Evolutionary conservation across 2,113 vertebrate species (phyloP), one percentile per base, ranked within the genome.

Genomic region (Cricetomys ansorgei): DNA sequence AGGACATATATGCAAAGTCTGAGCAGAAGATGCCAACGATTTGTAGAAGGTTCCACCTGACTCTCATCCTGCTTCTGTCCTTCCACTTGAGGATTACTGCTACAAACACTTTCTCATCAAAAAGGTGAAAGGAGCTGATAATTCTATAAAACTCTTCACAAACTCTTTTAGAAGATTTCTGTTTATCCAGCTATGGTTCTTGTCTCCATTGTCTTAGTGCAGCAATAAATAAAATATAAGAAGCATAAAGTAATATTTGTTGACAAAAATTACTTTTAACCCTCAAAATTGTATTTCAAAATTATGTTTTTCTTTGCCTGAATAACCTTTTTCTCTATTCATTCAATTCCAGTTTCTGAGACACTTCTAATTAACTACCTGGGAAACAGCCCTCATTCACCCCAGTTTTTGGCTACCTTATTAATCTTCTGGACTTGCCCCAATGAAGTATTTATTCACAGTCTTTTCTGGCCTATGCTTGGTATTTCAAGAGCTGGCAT

Each of bases 291-390:
- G 1, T 40, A 83, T 59, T 81, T 86, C 25, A 90, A 80, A 87
- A 86, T 91, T 70, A 29, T 79, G n/a, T 70, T 70, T 94, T 92
- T 55, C 55, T 76, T 27, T 29, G 45, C 16, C 37, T 70, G 12
- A 92, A 29, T 72, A 86, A 92, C 15, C 3, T 67, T 81, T 75
- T 40, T 89, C 55, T 5, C 9, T 84, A 43, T 75, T 91, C 31
- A 75, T 92, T 69, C 69, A 53, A 40, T 87, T 96, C 59, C 48
- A 90, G 31, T 86, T 96, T 64, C 53, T 80, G 57, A 53, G n/a
- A 50, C 88, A 76, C 97, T 97, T 91, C 69, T 96, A 84, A 97
- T 97, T 95, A 97, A 45, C 85, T 97, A 83, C 53, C 87, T 91
- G 86, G 25, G 65, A 19, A 86, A 75, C 57, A n/a, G 1, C 8